Percentiles rank a stretch among this genome's conserved stretches.
Evolutionary conservation across 2,888 invertebrate species (phyloP).

Genomic region (Eubasilissa splendida): DNA sequence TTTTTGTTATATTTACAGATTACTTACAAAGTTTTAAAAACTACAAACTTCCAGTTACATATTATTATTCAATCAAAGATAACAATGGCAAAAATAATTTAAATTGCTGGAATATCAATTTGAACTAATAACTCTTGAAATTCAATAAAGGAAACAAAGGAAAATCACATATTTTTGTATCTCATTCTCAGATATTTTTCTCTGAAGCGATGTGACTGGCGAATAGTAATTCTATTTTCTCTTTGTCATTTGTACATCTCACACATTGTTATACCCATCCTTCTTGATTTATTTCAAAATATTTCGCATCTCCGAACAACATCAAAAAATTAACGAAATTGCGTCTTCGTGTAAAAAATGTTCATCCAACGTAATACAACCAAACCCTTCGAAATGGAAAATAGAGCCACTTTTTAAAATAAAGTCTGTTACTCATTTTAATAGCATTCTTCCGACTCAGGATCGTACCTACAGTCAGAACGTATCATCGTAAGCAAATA

Average conservation of each 20-base stretch:
- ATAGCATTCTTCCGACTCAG: background rate
- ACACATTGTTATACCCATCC: conserved; percentile 39
- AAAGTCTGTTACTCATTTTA: background rate
- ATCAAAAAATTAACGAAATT: background rate
- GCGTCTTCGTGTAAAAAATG: too few relatives aligned
- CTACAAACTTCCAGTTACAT: too few relatives aligned
- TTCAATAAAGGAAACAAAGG: background rate
- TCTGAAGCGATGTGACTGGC: background rate
- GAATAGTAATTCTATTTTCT: conserved; percentile 16
- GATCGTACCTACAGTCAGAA: background rate
- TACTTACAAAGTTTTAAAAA: too few relatives aligned
- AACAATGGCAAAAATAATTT: too few relatives aligned
- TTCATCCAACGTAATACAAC: too few relatives aligned
- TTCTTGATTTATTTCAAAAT: conserved; percentile 49
- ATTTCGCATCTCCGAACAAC: conserved; percentile 28
- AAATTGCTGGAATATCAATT: too few relatives aligned
- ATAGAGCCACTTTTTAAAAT: background rate
- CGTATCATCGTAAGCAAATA: background rate
- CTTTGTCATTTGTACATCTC: conserved; percentile 45
- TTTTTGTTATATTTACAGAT: too few relatives aligned
- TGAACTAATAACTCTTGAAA: background rate
- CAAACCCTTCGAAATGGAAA: background rate
- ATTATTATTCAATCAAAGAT: too few relatives aligned
- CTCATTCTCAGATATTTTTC: background rate
- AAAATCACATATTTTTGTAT: background rate